Base-by-base conservation (phyloP, 2,888 invertebrate species). In the Blera fallax region DNA sequence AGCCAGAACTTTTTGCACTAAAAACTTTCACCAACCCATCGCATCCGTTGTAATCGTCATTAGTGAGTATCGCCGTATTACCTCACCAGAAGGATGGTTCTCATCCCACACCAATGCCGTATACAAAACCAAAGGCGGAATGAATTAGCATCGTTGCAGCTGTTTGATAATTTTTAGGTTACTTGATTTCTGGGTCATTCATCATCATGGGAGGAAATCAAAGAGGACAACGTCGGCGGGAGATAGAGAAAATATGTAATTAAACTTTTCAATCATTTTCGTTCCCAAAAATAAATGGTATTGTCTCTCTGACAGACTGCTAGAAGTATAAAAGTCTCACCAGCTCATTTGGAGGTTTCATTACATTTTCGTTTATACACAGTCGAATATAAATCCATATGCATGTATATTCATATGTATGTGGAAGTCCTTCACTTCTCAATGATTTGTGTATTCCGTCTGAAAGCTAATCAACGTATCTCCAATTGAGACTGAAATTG, bases 101-200 rank as follows among this genome's bases (percentile, higher is more conserved):
- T 43, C 37, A 60, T 58, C 10, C 56, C 16, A 21, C n/a, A 56
- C 56, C 69, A 32, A 60, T 65, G 64, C 56, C 18, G 50, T 58
- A 65, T 60, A 70, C 37, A 11, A 81, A 76, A 81, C 48, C 76
- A 62, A 72, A 85, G 81, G 58, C 70, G 81, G 40, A 72, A 85
- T 80, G 81, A 85, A 81, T 81, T 81, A 85, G 85, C 85, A 85
- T 85, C 85, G 76, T 81, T 85, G 85, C 85, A 85, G 85, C 85
- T 85, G 85, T 77, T 85, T 85, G 85, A 81, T 85, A 85, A 85
- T 81, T 72, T 85, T 80, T 85, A 72, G 85, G 85, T 85, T 85
- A 85, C 85, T 81, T 80, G 85, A 85, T 85, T 85, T 85, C 76
- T 85, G 80, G 85, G 85, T 85, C 85, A 85, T 85, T 85, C 85